Percentiles rank a stretch among this genome's conserved stretches.
Evolutionary conservation across 2,113 vertebrate species (phyloP).

Genomic region (Cebus imitator): DNA sequence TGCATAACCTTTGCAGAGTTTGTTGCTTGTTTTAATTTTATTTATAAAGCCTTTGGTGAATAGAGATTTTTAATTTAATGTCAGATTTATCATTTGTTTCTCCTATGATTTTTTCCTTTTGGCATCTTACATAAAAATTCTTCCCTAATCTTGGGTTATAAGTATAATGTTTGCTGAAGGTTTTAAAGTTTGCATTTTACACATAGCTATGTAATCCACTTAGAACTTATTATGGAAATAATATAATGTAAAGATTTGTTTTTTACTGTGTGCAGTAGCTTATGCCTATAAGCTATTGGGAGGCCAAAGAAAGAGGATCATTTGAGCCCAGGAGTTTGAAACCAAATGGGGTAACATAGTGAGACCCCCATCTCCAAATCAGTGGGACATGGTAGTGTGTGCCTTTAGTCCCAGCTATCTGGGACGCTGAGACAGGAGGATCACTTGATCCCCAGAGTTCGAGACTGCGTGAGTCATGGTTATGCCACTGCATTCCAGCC

Average conservation of each 20-base stretch:
- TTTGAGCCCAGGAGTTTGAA: too few relatives aligned
- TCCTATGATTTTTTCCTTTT: not conserved
- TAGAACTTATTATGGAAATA: not conserved
- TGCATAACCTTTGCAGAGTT: not conserved
- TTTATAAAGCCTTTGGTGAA: not conserved
- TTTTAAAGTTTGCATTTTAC: not conserved
- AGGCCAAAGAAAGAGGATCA: too few relatives aligned
- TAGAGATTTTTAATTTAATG: conserved; percentile 38
- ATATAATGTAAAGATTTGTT: not conserved
- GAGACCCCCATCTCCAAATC: too few relatives aligned
- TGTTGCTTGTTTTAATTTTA: not conserved
- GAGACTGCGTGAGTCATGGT: too few relatives aligned
- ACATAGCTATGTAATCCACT: not conserved
- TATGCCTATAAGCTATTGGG: too few relatives aligned
- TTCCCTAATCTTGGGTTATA: not conserved
- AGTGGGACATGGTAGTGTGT: too few relatives aligned
- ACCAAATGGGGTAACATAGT: too few relatives aligned
- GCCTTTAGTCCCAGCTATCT: too few relatives aligned
- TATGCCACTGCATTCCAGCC: too few relatives aligned
- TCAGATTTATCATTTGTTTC: not conserved
- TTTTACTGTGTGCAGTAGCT: not conserved
- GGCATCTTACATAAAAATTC: not conserved
- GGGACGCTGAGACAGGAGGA: too few relatives aligned
- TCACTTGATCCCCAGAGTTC: too few relatives aligned
- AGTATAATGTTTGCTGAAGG: conserved; percentile 1